Evolutionary conservation across 2,797 vertebrate species (phyloP), one percentile per base, ranked within the genome.

Genomic region (Sebastes nivosus): DNA sequence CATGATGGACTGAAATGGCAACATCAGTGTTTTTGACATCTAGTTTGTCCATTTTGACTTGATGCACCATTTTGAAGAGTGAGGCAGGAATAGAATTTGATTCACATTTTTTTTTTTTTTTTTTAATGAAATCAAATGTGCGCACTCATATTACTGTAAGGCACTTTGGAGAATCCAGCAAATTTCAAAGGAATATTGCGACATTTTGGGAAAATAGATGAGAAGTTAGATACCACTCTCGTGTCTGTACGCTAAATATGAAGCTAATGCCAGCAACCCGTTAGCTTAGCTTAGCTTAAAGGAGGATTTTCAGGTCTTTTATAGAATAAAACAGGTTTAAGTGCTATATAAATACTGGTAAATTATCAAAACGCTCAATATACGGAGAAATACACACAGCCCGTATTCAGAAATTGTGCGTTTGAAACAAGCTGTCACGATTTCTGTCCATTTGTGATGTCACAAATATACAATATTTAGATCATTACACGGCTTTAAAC

Each of bases 1-100:
- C 88, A 71, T 22, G 3, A 55, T 77, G 86, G 77, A 75, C 72
- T 70, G 52, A 79, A 71, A 79, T 0, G 75, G 55, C 61, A 82
- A 79, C 78, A 55, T 77, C 61, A 38, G 18, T 80, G 75, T 85
- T 85, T 89, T 80, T 85, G 79, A 79, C 72, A 8, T 61, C 46
- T 14, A n/a, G 27, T 50, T 67, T 69, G 70, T 70, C 36, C 9
- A 9, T 50, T 52, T 13, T 65, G 69, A 72, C 60, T 52, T 27
- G 20, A 63, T 57, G 67, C 58, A 70, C n/a, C 24, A 72, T 78
- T 82, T 61, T 57, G 46, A 27, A 25, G 4, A 79, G 50, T 24
- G 11, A 34, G 22, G 60, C 60, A 29, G 36, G 74, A 54, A 78
- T 50, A 57, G 22, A 57, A 38, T 20, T 75, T 54, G 25, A 46